These are phyloP conservation scores for Ennomos quercinarius DNA, from an alignment of 2,888 invertebrate genomes.

Conservation along the genomic window DNA sequence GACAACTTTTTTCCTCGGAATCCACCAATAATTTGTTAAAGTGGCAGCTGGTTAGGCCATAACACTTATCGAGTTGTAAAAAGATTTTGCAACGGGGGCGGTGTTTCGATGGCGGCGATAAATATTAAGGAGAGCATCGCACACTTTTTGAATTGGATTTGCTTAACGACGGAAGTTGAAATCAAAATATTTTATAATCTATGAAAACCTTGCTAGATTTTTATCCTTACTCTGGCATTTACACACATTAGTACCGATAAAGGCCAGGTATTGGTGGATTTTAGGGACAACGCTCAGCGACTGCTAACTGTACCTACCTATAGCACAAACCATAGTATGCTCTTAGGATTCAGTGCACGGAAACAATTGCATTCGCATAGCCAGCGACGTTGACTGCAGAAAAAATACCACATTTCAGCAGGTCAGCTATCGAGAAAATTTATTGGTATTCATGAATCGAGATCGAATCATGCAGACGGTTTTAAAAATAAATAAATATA, in stretches of 20 bases:
- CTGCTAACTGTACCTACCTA: too few relatives aligned
- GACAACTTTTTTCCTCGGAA: slow-evolving; percentile 80
- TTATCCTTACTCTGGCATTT: too few relatives aligned
- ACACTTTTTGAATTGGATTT: slow-evolving; percentile 19
- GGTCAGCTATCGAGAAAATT: neutral
- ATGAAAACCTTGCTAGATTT: too few relatives aligned
- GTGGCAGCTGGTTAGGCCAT: slow-evolving; percentile 82
- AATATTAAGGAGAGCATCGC: slow-evolving; percentile 25
- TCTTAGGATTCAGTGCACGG: slow-evolving; percentile 10
- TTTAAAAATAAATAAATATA: too few relatives aligned
- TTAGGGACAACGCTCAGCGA: too few relatives aligned
- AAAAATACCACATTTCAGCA: neutral
- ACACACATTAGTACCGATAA: too few relatives aligned
- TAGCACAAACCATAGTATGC: too few relatives aligned
- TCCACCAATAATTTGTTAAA: slow-evolving; percentile 83
- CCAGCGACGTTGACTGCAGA: slow-evolving; percentile 1
- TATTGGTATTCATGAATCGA: neutral
- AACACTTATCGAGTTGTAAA: slow-evolving; percentile 80
- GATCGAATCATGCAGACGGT: neutral
- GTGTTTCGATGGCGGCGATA: slow-evolving; percentile 20
- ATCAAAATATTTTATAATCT: slow-evolving; percentile 1
- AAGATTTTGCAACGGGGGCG: slow-evolving; percentile 55
- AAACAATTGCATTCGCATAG: slow-evolving; percentile 9
- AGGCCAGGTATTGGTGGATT: too few relatives aligned
- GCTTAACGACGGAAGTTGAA: slow-evolving; percentile 6